phyloP scores from a whole-genome alignment of 2,113 vertebrate genomes.

The Ibidorhyncha struthersii region DNA sequence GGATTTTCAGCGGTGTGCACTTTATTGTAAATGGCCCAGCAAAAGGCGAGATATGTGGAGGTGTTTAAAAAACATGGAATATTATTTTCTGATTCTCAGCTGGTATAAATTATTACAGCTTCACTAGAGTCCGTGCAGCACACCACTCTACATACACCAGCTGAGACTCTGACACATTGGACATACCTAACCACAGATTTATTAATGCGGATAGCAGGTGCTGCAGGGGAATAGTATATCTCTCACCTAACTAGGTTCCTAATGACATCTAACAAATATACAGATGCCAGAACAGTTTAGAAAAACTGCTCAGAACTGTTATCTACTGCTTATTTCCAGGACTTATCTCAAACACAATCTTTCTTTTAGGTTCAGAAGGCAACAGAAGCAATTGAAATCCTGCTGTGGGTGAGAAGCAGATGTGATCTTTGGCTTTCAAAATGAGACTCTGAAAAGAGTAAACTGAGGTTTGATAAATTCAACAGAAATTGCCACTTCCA shows the following conservation, averaged over 20 bases:
- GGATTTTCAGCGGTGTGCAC: not conserved
- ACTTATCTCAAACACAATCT: not conserved
- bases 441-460: not conserved
- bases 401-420: not conserved
- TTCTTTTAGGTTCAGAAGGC: not conserved
- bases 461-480: not conserved
- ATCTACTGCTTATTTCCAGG: not conserved
- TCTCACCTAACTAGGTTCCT: slow-evolving; percentile 9
- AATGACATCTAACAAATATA: not conserved
- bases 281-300: not conserved
- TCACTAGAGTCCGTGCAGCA: not conserved
- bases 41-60: not conserved
- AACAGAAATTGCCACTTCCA: not conserved
- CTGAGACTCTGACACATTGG: not conserved
- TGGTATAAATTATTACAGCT: not conserved
- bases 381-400: not conserved
- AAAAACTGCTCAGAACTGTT: not conserved
- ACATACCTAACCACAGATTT: not conserved
- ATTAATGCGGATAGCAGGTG: not conserved
- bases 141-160: not conserved
- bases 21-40: not conserved
- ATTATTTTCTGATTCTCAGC: not conserved
- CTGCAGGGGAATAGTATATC: not conserved
- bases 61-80: not conserved
- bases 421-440: not conserved